A percentile compares a stretch with the other conserved stretches of the same genome.
phyloP scores from a whole-genome alignment of 2,888 invertebrate species.

The Leucania comma region DNA sequence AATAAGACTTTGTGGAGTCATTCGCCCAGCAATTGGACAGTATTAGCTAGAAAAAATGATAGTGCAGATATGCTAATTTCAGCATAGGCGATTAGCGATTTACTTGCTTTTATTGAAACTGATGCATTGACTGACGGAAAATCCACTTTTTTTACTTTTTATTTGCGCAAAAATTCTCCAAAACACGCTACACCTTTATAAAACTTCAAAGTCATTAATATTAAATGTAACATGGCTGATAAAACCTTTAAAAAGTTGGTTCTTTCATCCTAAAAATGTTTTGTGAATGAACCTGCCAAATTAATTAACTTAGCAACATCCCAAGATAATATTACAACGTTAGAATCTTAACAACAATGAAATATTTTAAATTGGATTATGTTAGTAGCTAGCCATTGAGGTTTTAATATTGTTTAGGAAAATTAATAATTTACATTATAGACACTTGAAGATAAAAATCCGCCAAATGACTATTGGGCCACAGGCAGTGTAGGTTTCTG shows the following conservation, averaged over 20 bases:
- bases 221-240: background rate
- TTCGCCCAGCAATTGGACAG: too few relatives aligned
- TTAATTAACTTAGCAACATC: background rate
- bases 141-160: background rate
- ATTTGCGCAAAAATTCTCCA: background rate
- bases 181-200: background rate
- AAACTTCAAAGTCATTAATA: background rate
- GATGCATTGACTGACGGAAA: background rate
- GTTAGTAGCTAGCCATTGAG: background rate
- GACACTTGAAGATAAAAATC: background rate
- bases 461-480: too few relatives aligned
- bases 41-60: too few relatives aligned
- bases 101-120: too few relatives aligned
- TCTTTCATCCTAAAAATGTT: background rate
- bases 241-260: background rate
- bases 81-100: background rate
- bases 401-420: background rate
- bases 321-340: too few relatives aligned
- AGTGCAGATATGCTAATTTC: background rate
- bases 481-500: too few relatives aligned
- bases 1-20: too few relatives aligned
- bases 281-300: background rate
- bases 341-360: background rate
- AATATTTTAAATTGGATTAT: background rate
- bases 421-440: too few relatives aligned